A percentile compares a stretch with the other conserved stretches of the same genome.
Conservation (phyloP, 1,140 invertebrate species). For the Zaprionus vittiger region DNA sequence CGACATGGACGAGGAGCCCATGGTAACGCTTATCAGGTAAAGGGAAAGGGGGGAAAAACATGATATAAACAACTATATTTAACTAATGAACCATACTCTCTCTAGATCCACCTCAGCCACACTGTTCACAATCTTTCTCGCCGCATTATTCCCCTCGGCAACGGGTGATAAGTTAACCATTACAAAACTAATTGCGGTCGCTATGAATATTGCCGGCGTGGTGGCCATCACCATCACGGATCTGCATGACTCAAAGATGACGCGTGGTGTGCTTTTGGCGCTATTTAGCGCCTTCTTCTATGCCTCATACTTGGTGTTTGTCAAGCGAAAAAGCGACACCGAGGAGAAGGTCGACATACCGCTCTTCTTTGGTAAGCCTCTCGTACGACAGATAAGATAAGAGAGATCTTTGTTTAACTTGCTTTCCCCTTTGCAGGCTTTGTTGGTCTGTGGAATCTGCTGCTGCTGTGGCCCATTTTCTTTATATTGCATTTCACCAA, state of each 20-base stretch:
- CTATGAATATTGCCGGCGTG: constrained; percentile 91
- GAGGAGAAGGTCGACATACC: constrained; percentile 95
- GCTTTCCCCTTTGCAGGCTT: constrained; percentile 87
- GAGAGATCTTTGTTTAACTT: constrained; percentile 1
- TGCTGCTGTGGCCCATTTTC: constrained; percentile 94
- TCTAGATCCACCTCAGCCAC: constrained; percentile 88
- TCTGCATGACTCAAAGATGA: constrained; percentile 87
- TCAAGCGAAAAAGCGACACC: constrained; percentile 92
- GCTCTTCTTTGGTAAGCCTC: constrained; percentile 93
- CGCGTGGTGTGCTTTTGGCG: constrained; percentile 90
- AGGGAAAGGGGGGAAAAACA: not conserved
- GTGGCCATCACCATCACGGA: constrained; percentile 91
- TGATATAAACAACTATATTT: not conserved
- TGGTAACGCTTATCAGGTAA: constrained; percentile 91
- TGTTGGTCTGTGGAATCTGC: constrained; percentile 93
- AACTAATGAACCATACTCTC: not conserved
- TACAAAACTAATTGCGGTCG: constrained; percentile 91
- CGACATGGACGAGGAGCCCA: constrained; percentile 89
- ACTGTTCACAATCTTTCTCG: constrained; percentile 92
- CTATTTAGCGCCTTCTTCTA: constrained; percentile 93
- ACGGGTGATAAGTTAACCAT: constrained; percentile 91
- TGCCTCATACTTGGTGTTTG: constrained; percentile 92
- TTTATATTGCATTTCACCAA: constrained; percentile 92
- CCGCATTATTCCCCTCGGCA: constrained; percentile 92
- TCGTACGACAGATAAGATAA: not conserved